Percentiles rank a stretch among this genome's conserved stretches.
Evolutionary conservation across 2,888 invertebrate genomes (phyloP).

Genomic region (Notocelia uddmanniana): DNA sequence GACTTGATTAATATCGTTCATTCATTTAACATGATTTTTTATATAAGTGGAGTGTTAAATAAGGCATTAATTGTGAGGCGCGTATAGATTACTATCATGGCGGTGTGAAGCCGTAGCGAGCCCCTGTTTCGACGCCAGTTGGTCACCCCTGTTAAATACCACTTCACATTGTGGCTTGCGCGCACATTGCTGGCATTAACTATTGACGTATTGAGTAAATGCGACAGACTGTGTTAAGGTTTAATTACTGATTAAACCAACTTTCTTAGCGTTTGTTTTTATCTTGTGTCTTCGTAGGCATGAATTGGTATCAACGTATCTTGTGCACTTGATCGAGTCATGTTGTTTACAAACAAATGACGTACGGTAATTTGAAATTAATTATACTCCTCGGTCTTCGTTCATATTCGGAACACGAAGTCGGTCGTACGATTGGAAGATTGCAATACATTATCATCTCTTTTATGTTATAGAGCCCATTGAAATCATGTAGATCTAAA

Average conservation of each 20-base stretch:
- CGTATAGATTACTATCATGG: constrained; percentile 82
- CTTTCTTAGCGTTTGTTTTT: constrained; percentile 11
- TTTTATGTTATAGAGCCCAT: background rate
- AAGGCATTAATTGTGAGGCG: constrained; percentile 78
- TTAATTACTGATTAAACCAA: constrained; percentile 33
- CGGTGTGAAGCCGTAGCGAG: constrained; percentile 79
- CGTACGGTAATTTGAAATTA: constrained; percentile 27
- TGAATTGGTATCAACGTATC: constrained; percentile 15
- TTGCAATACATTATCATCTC: background rate
- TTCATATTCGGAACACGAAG: background rate
- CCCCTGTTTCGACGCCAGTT: constrained; percentile 83
- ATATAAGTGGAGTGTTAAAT: constrained; percentile 73
- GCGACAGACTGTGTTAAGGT: constrained; percentile 27
- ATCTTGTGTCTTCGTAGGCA: constrained; percentile 6
- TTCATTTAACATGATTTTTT: constrained; percentile 55
- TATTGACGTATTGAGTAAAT: constrained; percentile 66
- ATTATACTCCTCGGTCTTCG: constrained; percentile 17
- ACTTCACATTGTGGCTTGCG: constrained; percentile 84
- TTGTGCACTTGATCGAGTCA: constrained; percentile 15
- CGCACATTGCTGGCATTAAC: constrained; percentile 76
- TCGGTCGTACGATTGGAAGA: background rate
- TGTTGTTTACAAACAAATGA: constrained; percentile 32
- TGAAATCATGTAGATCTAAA: background rate
- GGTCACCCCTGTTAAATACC: constrained; percentile 84
- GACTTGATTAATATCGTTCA: constrained; percentile 49